phyloP scores from a whole-genome alignment of 2,888 invertebrate genomes.

The Drosophila melanosoma region DNA sequence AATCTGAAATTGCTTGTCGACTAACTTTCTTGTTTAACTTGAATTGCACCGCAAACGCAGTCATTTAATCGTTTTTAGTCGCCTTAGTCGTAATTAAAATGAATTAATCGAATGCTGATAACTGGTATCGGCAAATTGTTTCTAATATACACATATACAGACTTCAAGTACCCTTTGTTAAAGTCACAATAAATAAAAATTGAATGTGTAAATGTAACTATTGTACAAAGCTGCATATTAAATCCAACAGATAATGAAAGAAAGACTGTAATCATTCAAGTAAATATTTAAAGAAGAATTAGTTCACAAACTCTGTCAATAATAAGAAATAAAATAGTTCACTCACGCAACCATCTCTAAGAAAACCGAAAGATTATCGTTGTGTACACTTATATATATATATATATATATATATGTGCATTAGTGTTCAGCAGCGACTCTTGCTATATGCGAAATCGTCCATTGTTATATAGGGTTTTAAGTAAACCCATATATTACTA shows the following conservation, averaged over 20 bases:
- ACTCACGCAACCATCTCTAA: slow-evolving; percentile 28
- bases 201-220: not conserved
- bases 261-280: not conserved
- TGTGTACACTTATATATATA: slow-evolving; percentile 5
- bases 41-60: slow-evolving; percentile 13
- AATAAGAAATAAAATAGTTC: not conserved
- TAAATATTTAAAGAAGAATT: not conserved
- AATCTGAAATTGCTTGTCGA: slow-evolving; percentile 2
- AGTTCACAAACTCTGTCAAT: not conserved
- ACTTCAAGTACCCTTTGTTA: slow-evolving; percentile 21
- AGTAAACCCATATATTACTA: not conserved
- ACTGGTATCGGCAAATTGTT: slow-evolving; percentile 40
- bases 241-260: not conserved
- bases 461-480: slow-evolving; percentile 19
- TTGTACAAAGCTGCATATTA: not conserved
- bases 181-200: slow-evolving; percentile 16
- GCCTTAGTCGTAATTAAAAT: slow-evolving; percentile 14
- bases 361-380: not conserved
- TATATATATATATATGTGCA: not conserved
- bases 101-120: slow-evolving; percentile 43
- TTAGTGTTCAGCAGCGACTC: not conserved
- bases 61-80: slow-evolving; percentile 18
- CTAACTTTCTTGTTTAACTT: slow-evolving; percentile 12
- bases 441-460: slow-evolving; percentile 3
- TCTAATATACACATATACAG: slow-evolving; percentile 9